These are phyloP conservation scores for Stichopus chloronotus DNA, from an alignment of 35 echinoderm and acorn worm species.

Conservation along the genomic window DNA sequence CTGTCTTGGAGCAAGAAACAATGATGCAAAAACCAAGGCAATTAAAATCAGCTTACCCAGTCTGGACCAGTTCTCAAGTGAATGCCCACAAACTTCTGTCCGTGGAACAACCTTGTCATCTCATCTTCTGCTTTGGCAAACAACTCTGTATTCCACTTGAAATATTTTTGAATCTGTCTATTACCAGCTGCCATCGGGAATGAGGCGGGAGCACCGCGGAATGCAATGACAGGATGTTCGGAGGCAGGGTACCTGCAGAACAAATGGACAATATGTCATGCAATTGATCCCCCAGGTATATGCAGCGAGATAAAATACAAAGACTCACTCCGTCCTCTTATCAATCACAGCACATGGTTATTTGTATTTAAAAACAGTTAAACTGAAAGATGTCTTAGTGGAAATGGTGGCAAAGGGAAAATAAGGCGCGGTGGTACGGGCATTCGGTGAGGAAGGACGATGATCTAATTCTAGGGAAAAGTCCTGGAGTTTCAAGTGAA, in stretches of 20 bases:
- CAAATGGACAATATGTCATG: constrained; percentile 6
- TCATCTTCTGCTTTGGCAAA: constrained; percentile 70
- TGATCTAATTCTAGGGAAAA: no score
- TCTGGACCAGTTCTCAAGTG: constrained; percentile 91
- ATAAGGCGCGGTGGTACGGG: no score
- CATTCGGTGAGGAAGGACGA: no score
- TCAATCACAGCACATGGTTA: not conserved
- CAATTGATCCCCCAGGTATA: not conserved
- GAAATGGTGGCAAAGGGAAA: no score
- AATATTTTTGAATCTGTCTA: constrained; percentile 79
- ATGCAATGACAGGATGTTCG: constrained; percentile 87
- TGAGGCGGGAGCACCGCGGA: constrained; percentile 78
- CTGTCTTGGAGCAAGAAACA: no score
- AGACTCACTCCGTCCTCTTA: not conserved
- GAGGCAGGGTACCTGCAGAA: constrained; percentile 76
- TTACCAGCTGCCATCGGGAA: constrained; percentile 78
- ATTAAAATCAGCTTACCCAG: constrained; percentile 67
- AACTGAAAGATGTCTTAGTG: no score
- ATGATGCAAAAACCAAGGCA: no score
- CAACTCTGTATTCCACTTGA: constrained; percentile 72
- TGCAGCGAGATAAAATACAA: no score
- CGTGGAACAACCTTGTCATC: constrained; percentile 78
- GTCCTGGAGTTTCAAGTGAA: no score
- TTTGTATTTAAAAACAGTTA: not conserved
- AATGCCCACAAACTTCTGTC: constrained; percentile 83